Evolutionary conservation across 2,888 invertebrate genomes (phyloP).

Genomic region (Cataglyphis rosenhaueri): DNA sequence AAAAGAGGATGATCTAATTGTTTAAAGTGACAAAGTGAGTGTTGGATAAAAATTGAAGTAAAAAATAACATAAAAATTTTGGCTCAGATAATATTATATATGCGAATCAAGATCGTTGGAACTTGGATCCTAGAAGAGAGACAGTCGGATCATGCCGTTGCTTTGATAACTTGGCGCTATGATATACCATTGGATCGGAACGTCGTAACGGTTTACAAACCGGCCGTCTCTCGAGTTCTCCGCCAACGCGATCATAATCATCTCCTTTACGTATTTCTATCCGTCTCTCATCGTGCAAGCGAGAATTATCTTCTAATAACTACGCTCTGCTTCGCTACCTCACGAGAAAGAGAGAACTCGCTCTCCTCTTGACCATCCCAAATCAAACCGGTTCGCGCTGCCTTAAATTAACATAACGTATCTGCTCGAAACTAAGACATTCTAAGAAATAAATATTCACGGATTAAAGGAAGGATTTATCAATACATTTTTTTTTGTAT

Average conservation of each 20-base stretch:
- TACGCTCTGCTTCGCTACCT: slow-evolving; percentile 42
- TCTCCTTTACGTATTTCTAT: slow-evolving; percentile 42
- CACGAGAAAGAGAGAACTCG: background rate
- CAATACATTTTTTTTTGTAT: background rate
- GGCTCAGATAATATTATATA: background rate
- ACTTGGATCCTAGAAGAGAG: background rate
- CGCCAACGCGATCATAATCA: slow-evolving; percentile 58
- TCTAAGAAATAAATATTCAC: slow-evolving; percentile 18
- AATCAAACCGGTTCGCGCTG: slow-evolving; percentile 43
- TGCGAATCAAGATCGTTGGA: slow-evolving; percentile 21
- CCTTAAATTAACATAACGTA: slow-evolving; percentile 32
- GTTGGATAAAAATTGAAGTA: background rate
- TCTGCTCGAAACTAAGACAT: slow-evolving; percentile 16
- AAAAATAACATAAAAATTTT: background rate
- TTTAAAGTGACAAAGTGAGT: background rate
- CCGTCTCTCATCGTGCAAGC: slow-evolving; percentile 26
- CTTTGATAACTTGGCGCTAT: slow-evolving; percentile 56
- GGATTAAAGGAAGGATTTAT: background rate
- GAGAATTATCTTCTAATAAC: slow-evolving; percentile 64
- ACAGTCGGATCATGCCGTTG: slow-evolving; percentile 11
- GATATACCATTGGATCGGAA: slow-evolving; percentile 72
- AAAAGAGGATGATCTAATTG: background rate
- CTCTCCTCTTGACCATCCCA: slow-evolving; percentile 17
- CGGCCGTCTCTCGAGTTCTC: slow-evolving; percentile 75
- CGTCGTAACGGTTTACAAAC: slow-evolving; percentile 77